phyloP scores from a whole-genome alignment of 2,888 invertebrate genomes.

The Eristalinus aeneus region DNA sequence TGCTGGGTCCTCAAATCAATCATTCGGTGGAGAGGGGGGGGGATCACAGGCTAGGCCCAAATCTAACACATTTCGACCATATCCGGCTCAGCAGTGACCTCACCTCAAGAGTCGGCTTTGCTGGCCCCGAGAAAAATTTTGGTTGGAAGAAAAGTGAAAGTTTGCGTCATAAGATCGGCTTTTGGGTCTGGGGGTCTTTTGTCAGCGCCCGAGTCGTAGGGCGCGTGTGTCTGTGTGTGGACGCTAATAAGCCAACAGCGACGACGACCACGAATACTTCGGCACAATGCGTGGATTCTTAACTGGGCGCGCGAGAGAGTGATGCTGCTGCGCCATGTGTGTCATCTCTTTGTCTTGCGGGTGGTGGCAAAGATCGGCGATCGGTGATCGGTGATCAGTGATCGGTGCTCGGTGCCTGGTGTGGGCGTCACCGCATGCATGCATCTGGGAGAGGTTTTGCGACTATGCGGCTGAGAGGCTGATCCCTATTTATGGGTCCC shows the following conservation, averaged over 20 bases:
- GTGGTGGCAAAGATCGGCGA: conserved; percentile 13
- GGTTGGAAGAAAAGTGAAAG: conserved; percentile 60
- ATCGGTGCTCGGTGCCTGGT: not conserved
- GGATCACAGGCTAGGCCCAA: conserved; percentile 7
- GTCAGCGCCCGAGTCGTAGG: not conserved
- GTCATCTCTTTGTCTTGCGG: conserved; percentile 51
- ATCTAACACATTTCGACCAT: conserved; percentile 65
- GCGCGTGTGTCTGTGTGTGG: conserved; percentile 20
- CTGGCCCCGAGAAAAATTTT: not conserved
- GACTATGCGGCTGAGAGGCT: conserved; percentile 22
- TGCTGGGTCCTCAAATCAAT: conserved; percentile 47
- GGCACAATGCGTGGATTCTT: conserved; percentile 41
- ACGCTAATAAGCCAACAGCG: conserved; percentile 30
- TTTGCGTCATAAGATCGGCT: conserved; percentile 53
- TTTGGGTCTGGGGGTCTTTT: conserved; percentile 5
- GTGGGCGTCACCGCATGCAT: conserved; percentile 47
- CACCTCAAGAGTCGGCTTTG: conserved; percentile 19
- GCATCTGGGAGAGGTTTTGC: conserved; percentile 52
- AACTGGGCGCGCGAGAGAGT: not conserved
- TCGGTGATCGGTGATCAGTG: no score
- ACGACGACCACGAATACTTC: not conserved
- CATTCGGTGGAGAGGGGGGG: conserved; percentile 16
- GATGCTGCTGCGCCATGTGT: conserved; percentile 25
- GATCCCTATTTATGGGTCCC: conserved; percentile 61
- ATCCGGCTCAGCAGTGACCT: conserved; percentile 65